Conservation (phyloP, 2,888 invertebrate species). For the Pandemis corylana region DNA sequence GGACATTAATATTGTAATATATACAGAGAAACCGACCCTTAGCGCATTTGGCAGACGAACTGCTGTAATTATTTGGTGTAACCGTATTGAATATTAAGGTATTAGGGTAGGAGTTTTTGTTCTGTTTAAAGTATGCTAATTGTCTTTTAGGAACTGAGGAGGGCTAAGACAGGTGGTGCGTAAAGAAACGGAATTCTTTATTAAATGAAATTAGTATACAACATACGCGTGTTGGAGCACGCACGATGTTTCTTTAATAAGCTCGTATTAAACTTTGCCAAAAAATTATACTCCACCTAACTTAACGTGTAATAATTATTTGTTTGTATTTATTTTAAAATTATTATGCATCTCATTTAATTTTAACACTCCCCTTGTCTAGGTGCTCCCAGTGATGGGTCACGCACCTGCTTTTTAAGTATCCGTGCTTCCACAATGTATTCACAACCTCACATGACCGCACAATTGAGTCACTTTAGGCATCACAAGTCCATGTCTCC, state of each 20-base stretch:
- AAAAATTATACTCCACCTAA: not conserved
- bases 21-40: constrained; percentile 72
- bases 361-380: too few species aligned
- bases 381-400: too few species aligned
- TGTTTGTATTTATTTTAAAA: too few species aligned
- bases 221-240: constrained; percentile 17
- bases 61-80: constrained; percentile 80
- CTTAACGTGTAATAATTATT: too few species aligned
- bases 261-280: not conserved
- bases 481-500: too few species aligned
- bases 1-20: constrained; percentile 75
- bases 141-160: constrained; percentile 59
- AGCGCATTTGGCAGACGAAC: constrained; percentile 74
- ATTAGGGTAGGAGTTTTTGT: constrained; percentile 74
- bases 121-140: constrained; percentile 74
- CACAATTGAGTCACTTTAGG: too few species aligned
- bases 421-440: too few species aligned
- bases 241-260: constrained; percentile 7
- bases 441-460: too few species aligned
- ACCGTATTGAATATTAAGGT: constrained; percentile 81
- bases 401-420: too few species aligned
- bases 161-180: constrained; percentile 69
- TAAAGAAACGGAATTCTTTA: constrained; percentile 71
- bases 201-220: constrained; percentile 53
- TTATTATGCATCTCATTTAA: too few species aligned